Percentiles rank a stretch among this genome's conserved stretches.
Evolutionary conservation across 2,888 invertebrate species (phyloP).

Genomic region (Tupiocoris notatus): DNA sequence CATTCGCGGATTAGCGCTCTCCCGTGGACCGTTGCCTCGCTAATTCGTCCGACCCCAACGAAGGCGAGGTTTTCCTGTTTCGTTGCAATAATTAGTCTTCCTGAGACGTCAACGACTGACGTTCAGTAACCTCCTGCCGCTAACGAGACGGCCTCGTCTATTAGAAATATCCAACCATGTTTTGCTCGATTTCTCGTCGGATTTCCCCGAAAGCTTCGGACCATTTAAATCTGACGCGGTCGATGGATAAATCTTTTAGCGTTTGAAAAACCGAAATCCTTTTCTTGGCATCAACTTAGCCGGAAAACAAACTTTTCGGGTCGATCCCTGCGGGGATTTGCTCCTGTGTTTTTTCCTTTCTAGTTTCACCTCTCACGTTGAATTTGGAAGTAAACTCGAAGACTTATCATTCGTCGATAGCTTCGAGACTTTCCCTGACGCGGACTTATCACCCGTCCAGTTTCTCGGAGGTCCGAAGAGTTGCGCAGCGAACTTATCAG

Average conservation of each 20-base stretch:
- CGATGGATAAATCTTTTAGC: not conserved
- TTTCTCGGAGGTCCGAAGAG: not conserved
- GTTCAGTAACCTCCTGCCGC: too few species aligned
- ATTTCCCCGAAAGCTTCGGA: too few species aligned
- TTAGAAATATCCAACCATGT: too few species aligned
- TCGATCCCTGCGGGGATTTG: not conserved
- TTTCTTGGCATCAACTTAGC: not conserved
- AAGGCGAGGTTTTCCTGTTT: not conserved
- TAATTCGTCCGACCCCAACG: not conserved
- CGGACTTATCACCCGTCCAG: not conserved
- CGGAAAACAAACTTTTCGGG: not conserved
- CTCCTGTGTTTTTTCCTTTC: not conserved
- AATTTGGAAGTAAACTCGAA: not conserved
- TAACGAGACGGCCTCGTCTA: too few species aligned
- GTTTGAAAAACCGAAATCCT: not conserved
- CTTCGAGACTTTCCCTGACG: not conserved
- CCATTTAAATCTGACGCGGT: not conserved
- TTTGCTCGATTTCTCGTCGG: too few species aligned
- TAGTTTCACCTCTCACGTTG: not conserved
- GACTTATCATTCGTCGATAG: not conserved
- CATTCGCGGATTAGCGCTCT: constrained; percentile 25
- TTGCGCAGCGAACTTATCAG: not conserved
- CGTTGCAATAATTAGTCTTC: constrained; percentile 10
- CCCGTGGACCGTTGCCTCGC: not conserved
- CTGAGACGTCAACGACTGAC: constrained; percentile 3